Evolutionary conservation across 2,113 vertebrate genomes (phyloP).

Genomic region (Sinosuthora webbiana): DNA sequence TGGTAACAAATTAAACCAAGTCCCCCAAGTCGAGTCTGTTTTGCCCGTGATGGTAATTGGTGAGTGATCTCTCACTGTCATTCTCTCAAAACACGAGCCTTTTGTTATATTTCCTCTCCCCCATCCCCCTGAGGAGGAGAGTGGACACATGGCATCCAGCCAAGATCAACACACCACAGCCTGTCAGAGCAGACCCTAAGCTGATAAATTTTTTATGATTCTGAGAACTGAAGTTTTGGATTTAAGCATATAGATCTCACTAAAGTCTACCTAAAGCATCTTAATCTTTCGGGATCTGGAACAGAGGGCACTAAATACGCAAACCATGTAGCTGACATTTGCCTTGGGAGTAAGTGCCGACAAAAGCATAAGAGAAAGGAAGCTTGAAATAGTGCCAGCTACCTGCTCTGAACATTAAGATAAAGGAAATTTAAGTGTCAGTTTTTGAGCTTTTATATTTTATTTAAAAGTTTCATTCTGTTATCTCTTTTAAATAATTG

Average conservation of each 20-base stretch:
- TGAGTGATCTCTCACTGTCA: not conserved
- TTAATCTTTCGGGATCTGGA: not conserved
- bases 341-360: not conserved
- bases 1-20: not conserved
- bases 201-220: not conserved
- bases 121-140: not conserved
- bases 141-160: not conserved
- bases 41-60: not conserved
- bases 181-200: not conserved
- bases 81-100: rapidly evolving
- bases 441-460: not conserved
- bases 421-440: not conserved
- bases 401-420: conserved; percentile 26
- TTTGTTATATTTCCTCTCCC: not conserved
- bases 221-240: not conserved
- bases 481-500: not conserved
- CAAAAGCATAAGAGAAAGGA: not conserved
- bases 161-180: not conserved
- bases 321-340: conserved; percentile 33
- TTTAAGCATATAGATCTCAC: not conserved
- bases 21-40: rapidly evolving
- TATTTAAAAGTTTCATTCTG: not conserved
- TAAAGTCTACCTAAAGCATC: not conserved
- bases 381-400: conserved; percentile 16
- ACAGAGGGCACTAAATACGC: not conserved